Base-by-base conservation (phyloP, 2,797 vertebrate genomes). In the Gymnothorax reevesii region DNA sequence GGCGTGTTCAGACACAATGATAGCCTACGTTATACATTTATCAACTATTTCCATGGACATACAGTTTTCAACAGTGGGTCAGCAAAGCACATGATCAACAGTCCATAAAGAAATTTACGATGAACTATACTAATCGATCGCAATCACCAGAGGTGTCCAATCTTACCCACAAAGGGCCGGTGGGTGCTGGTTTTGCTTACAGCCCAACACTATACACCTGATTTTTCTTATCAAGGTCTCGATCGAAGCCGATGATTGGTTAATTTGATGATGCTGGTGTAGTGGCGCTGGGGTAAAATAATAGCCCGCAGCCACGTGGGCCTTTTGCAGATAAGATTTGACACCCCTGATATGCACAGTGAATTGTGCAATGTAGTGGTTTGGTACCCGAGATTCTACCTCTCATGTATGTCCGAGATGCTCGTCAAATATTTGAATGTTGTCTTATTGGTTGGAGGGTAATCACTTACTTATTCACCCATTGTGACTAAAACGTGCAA, bases 1-100 rank as follows among this genome's bases (percentile, higher is more conserved):
- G 66, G 66, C 25, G 66, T n/a, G 60, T 3, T 62, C 20, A 15
- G 60, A 62, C 20, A 62, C 60, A 62, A 62, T 20, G n/a, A n/a
- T n/a, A n/a, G n/a, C n/a, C n/a, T n/a, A 62, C 15, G 2, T 15
- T 13, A 0, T 13, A 62, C 4, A 62, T 25, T 69, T 69, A 69
- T 69, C 9, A n/a, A n/a, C 22, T 69, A n/a, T 69, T 69, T 69
- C 64, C 64, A 69, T 69, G 64, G 64, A 69, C n/a, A 69, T 69
- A 20, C 7, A n/a, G 2, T 69, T 25, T 25, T 22, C 22, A n/a
- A 69, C 22, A 25, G 64, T 69, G 25, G n/a, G 64, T 69, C 22
- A 25, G 64, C 3, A 69, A 66, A 7, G 64, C 25, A 69, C 6
- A 64, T 22, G 22, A 0, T 4, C 62, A 64, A 64, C 62, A 64